These are phyloP conservation scores for Tuberolachnus salignus DNA, from an alignment of 2,888 invertebrate genomes.

Conservation along the genomic window DNA sequence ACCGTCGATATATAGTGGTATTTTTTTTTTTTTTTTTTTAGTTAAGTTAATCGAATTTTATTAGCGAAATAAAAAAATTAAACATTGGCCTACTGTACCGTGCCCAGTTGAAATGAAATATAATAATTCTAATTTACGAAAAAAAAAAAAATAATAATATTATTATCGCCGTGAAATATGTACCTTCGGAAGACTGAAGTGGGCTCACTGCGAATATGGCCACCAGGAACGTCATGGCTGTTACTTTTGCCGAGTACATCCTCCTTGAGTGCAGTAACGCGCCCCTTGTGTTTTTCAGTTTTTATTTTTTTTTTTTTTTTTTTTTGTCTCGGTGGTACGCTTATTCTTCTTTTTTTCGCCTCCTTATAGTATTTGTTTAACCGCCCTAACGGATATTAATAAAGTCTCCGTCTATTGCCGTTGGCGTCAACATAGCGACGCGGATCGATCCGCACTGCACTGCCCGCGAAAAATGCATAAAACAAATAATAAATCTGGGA, in stretches of 20 bases:
- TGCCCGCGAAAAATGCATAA: constrained; percentile 27
- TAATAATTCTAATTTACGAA: too few species aligned
- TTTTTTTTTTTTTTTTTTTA: too few species aligned
- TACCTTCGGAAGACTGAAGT: constrained; percentile 55
- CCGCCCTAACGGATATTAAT: constrained; percentile 31
- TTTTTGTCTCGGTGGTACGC: background rate
- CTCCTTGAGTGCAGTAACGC: constrained; percentile 35
- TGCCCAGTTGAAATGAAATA: too few species aligned
- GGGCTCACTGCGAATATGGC: constrained; percentile 48
- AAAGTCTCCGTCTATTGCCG: constrained; percentile 20
- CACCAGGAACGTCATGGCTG: constrained; percentile 47
- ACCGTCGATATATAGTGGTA: background rate
- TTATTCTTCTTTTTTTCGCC: background rate
- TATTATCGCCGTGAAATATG: background rate
- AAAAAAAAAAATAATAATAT: too few species aligned
- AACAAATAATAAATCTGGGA: constrained; percentile 40
- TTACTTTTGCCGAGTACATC: constrained; percentile 48
- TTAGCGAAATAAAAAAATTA: too few species aligned
- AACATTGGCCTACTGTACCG: too few species aligned
- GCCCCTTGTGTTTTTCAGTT: constrained; percentile 21
- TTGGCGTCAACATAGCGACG: constrained; percentile 39
- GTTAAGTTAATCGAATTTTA: too few species aligned
- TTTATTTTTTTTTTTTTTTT: constrained; percentile 9
- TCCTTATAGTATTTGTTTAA: background rate
- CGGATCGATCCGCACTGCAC: constrained; percentile 22